Percentiles rank a stretch among this genome's conserved stretches.
These are phyloP conservation scores for Cabera pusaria DNA, from an alignment of 2,888 invertebrate genomes.

Conservation along the genomic window DNA sequence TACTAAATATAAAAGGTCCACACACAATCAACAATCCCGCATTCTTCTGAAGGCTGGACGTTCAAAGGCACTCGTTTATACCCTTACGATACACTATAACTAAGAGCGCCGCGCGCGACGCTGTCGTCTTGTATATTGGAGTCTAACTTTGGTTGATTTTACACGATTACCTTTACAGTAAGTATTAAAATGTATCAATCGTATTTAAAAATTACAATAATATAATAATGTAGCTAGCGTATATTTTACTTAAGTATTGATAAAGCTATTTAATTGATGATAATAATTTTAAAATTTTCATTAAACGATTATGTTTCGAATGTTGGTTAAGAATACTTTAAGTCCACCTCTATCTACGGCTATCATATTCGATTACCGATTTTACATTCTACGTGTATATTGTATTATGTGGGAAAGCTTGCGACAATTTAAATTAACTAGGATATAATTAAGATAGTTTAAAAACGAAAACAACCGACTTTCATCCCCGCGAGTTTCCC, in stretches of 20 bases:
- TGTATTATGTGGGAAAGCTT: conserved; percentile 21
- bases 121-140: conserved; percentile 54
- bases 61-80: conserved; percentile 80
- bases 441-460: too few species aligned
- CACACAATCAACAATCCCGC: conserved; percentile 72
- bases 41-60: conserved; percentile 77
- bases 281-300: conserved; percentile 28
- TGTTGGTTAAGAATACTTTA: conserved; percentile 29
- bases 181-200: conserved; percentile 36
- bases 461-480: too few species aligned
- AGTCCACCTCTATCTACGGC: conserved; percentile 32
- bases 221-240: conserved; percentile 55
- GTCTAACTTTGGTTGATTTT: conserved; percentile 62
- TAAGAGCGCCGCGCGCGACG: conserved; percentile 39
- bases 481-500: too few species aligned
- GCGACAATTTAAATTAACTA: too few species aligned
- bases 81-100: conserved; percentile 61
- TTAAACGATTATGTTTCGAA: conserved; percentile 27
- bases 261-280: conserved; percentile 43
- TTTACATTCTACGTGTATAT: conserved; percentile 18
- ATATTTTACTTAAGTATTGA: conserved; percentile 53
- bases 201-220: conserved; percentile 38
- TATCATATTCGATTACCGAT: too few species aligned
- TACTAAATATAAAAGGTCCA: conserved; percentile 39
- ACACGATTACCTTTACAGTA: conserved; percentile 31